Percentiles rank a stretch among this genome's conserved stretches.
Conservation (phyloP, 2,888 invertebrate genomes). For the Nebria brevicollis region DNA sequence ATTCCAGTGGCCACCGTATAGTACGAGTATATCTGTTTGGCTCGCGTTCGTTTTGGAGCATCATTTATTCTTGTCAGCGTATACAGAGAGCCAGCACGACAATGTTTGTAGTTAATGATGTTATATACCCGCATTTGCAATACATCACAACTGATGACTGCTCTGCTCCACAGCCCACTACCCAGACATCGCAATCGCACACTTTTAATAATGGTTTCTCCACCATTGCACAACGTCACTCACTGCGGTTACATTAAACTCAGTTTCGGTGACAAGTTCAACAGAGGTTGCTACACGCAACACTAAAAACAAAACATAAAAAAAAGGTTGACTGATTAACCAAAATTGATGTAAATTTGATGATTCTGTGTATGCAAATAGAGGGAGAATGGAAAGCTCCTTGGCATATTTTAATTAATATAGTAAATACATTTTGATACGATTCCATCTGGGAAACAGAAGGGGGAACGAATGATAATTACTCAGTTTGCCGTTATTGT, state of each 20-base stretch:
- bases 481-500: slow-evolving; percentile 10
- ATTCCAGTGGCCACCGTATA: not conserved
- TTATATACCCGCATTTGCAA: not conserved
- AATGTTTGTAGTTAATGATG: not conserved
- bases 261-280: not conserved
- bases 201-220: not conserved
- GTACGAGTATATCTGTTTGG: too few species aligned
- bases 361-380: too few species aligned
- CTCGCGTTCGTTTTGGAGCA: too few species aligned
- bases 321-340: too few species aligned
- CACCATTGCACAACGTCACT: not conserved
- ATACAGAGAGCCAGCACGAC: not conserved
- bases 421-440: too few species aligned
- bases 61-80: not conserved
- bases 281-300: too few species aligned
- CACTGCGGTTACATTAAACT: not conserved
- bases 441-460: too few species aligned
- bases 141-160: not conserved
- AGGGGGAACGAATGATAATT: slow-evolving; percentile 20
- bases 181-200: not conserved
- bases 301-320: not conserved
- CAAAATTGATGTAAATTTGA: too few species aligned
- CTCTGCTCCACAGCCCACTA: not conserved
- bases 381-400: too few species aligned
- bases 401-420: too few species aligned